Evolutionary conservation across 2,797 vertebrate genomes (phyloP), one percentile per base, ranked within the genome.

Genomic region (Benthosema pterotum): DNA sequence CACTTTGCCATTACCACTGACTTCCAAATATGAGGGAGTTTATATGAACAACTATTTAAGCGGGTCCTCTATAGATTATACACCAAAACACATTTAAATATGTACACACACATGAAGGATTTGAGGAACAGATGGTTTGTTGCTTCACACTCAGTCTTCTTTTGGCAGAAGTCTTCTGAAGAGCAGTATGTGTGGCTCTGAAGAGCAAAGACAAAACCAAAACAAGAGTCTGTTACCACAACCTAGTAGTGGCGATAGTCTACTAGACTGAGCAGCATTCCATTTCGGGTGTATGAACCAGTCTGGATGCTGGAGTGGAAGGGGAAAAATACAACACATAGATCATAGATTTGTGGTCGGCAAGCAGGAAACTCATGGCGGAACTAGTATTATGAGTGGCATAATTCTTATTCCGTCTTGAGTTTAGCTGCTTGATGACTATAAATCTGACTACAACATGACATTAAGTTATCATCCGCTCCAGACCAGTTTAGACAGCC

Each of bases 131-230:
- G 49, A 62, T 12, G 53, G 75, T 48, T 50, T 57, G 60, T 62
- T 22, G 43, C 60, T 42, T 79, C 52, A 67, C 55, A 14, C 63
- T 91, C 67, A 93, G 32, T 9, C 32, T n/a, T 93, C 87, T 75
- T 92, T 91, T 7, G 91, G 84, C 49, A 94, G 87, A 25, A 88
- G 89, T 71, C 92, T 89, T 87, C 93, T 82, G 89, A 94, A 94
- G 22, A 94, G 93, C 58, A 94, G 83, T 74, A 94, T 89, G 74
- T 94, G 92, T 51, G 93, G 93, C 63, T 94, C 93, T 94, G 78
- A 11, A 71, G 69, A 77, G 19, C 5, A 45, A 76, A 80, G 43
- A 32, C 18, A 65, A 11, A 79, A 52, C 19, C 65, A 47, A 60
- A 63, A 55, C 2, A 42, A 3, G 14, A 17, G 17, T 32, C 15